Percentiles rank a stretch among this genome's conserved stretches.
Evolutionary conservation across 1,140 invertebrate species (phyloP).

Genomic region (Archivesica marissinica): DNA sequence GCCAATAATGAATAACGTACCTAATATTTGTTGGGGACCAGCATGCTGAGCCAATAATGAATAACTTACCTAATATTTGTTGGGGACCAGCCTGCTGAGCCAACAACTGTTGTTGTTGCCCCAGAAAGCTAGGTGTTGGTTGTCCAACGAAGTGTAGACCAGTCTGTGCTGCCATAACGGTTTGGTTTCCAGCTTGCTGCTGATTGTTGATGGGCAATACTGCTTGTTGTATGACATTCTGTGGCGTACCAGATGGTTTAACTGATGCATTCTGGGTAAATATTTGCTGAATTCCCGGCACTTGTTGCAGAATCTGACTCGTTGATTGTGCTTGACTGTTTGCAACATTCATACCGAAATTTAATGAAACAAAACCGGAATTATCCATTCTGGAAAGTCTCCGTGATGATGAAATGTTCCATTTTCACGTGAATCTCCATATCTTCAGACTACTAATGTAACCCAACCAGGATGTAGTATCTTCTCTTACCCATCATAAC

Average conservation of each 20-base stretch:
- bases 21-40: too few relatives aligned
- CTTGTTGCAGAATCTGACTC: slow-evolving; percentile 53
- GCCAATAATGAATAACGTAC: too few relatives aligned
- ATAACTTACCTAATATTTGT: slow-evolving; percentile 39
- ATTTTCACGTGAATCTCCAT: slow-evolving; percentile 1
- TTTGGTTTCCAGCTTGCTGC: slow-evolving; percentile 41
- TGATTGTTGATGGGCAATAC: slow-evolving; percentile 33
- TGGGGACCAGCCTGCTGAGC: slow-evolving; percentile 28
- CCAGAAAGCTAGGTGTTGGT: slow-evolving; percentile 11
- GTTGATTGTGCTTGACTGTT: slow-evolving; percentile 26
- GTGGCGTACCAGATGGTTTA: slow-evolving; percentile 14
- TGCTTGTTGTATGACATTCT: slow-evolving; percentile 45
- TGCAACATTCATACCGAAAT: slow-evolving; percentile 57
- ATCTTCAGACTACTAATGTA: background rate
- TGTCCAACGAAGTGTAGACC: slow-evolving; percentile 45
- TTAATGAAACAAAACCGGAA: slow-evolving; percentile 50
- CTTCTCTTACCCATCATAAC: too few relatives aligned
- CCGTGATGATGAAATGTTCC: background rate
- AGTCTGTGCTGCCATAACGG: slow-evolving; percentile 39
- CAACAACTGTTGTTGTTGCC: slow-evolving; percentile 33
- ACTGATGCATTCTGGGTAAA: slow-evolving; percentile 52
- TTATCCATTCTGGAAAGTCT: slow-evolving; percentile 52
- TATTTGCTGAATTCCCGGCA: slow-evolving; percentile 54
- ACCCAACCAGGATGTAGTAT: background rate
- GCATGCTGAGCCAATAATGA: too few relatives aligned